Percentiles rank a stretch among this genome's conserved stretches.
phyloP scores from a whole-genome alignment of 2,797 vertebrate species.

The Poecile montanus region DNA sequence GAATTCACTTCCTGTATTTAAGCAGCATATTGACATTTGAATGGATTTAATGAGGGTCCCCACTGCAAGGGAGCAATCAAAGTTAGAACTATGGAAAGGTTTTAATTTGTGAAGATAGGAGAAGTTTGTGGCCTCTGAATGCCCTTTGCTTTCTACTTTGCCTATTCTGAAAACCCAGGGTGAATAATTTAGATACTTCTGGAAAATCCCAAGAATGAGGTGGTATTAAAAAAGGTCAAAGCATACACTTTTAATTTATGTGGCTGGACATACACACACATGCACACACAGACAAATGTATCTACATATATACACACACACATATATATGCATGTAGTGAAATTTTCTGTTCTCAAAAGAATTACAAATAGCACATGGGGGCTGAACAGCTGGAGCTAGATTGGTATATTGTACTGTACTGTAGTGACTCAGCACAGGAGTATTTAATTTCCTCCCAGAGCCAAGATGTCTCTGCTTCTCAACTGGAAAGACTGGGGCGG shows the following conservation, averaged over 20 bases:
- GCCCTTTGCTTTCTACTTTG: neutral
- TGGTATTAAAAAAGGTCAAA: neutral
- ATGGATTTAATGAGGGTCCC: neutral
- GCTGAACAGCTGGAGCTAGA: neutral
- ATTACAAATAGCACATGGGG: neutral
- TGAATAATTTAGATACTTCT: neutral
- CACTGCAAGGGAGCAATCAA: neutral
- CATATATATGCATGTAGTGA: accelerated
- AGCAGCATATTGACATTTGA: neutral
- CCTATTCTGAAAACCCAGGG: neutral
- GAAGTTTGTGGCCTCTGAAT: neutral
- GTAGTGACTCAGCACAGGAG: neutral
- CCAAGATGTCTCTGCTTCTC: neutral
- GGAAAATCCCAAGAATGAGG: neutral
- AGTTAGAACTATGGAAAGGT: neutral
- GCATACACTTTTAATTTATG: neutral
- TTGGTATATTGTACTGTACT: neutral
- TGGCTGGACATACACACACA: neutral
- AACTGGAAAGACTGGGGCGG: neutral
- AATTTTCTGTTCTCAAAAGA: neutral
- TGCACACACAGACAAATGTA: neutral
- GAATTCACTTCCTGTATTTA: neutral
- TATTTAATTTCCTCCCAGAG: neutral
- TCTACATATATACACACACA: neutral
- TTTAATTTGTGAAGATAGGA: neutral